Percentiles rank a stretch among this genome's conserved stretches.
Evolutionary conservation across 2,797 vertebrate species (phyloP).

Genomic region (Lerista edwardsae): DNA sequence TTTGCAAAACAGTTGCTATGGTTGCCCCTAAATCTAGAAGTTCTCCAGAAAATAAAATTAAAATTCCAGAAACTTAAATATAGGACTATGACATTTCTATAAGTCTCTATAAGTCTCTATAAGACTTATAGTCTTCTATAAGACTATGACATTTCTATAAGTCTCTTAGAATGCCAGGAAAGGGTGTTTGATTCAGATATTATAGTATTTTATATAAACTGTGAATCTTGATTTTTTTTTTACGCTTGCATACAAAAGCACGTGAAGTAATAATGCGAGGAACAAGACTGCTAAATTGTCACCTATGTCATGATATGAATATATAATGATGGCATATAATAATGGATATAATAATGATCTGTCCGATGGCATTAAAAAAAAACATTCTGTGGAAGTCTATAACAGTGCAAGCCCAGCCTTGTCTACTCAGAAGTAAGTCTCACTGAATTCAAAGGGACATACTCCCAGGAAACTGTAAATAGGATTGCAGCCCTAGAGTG

Average conservation of each 20-base stretch:
- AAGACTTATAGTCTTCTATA: too few species aligned
- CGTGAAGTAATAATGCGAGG: conserved; percentile 31
- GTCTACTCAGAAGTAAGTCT: too few species aligned
- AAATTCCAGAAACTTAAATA: conserved; percentile 78
- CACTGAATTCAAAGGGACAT: too few species aligned
- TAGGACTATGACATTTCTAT: conserved; percentile 75
- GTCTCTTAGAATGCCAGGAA: conserved; percentile 32
- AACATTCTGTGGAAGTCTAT: conserved; percentile 27
- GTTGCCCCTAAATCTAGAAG: conserved; percentile 70
- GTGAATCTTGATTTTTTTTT: conserved; percentile 55
- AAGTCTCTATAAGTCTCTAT: conserved; percentile 51
- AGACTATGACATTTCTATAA: too few species aligned
- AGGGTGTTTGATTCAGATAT: conserved; percentile 46
- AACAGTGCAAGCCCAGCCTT: background rate
- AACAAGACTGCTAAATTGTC: conserved; percentile 31
- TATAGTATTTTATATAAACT: conserved; percentile 59
- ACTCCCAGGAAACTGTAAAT: too few species aligned
- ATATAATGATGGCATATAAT: too few species aligned
- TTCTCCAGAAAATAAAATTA: conserved; percentile 73
- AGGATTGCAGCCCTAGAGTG: conserved; percentile 10
- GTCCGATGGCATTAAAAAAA: conserved; percentile 45
- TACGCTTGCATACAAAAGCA: conserved; percentile 29
- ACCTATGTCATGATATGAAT: conserved; percentile 41
- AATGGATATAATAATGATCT: too few species aligned
- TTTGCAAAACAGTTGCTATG: conserved; percentile 75